Percentiles rank a stretch among this genome's conserved stretches.
phyloP scores from a whole-genome alignment of 2,113 vertebrate species.

The Pseudonaja textilis region DNA sequence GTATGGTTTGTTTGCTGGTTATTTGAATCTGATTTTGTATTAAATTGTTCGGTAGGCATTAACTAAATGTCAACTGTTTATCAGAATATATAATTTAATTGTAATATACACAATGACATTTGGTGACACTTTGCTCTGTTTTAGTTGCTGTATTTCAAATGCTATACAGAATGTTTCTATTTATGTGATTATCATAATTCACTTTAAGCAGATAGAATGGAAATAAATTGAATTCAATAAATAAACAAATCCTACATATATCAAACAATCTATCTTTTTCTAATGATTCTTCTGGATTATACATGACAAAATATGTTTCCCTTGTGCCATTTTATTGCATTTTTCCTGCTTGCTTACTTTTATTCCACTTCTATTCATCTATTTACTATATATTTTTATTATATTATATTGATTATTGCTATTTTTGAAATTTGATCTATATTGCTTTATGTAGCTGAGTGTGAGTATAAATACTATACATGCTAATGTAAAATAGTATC shows the following conservation, averaged over 20 bases:
- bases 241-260: background rate
- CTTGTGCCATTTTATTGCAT: background rate
- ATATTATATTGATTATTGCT: background rate
- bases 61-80: background rate
- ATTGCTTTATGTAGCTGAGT: background rate
- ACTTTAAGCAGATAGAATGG: background rate
- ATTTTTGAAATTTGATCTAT: background rate
- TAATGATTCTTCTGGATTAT: background rate
- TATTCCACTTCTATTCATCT: background rate
- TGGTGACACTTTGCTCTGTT: background rate
- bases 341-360: background rate
- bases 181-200: background rate
- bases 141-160: background rate
- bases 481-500: background rate
- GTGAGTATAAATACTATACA: background rate
- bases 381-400: background rate
- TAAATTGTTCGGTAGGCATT: background rate
- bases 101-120: background rate
- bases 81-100: background rate
- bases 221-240: background rate
- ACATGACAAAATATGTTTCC: background rate
- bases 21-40: background rate
- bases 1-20: background rate
- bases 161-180: background rate
- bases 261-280: background rate